Evolutionary conservation across 2,113 vertebrate genomes (phyloP).

Genomic region (Nansenia antarctica): DNA sequence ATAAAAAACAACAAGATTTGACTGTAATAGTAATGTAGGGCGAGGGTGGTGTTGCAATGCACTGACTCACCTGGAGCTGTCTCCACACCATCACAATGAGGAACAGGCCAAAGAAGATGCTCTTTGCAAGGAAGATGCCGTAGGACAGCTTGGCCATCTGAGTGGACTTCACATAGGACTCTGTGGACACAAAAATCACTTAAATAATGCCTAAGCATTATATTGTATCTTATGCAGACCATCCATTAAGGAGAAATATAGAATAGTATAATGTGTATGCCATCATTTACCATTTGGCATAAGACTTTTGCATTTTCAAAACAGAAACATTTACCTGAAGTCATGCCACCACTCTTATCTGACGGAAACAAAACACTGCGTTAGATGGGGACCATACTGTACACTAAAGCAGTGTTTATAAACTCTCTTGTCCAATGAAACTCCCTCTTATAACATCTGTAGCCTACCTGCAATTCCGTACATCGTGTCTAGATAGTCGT

Average conservation of each 20-base stretch:
- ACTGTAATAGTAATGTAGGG: no score
- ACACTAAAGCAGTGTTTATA: no score
- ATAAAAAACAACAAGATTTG: no score
- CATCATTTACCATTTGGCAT: neutral
- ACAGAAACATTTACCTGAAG: conserved; percentile 42
- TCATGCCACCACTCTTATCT: rapidly evolving
- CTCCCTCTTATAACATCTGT: no score
- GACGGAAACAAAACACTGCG: no score
- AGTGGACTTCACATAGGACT: conserved; percentile 10
- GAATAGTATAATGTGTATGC: neutral
- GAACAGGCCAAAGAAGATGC: conserved; percentile 53
- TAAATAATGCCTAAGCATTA: neutral
- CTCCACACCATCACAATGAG: conserved; percentile 52
- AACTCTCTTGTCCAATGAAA: no score
- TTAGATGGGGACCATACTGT: no score
- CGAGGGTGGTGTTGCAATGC: neutral
- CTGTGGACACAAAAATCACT: conserved; percentile 34
- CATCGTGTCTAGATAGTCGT: rapidly evolving
- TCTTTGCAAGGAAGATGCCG: conserved; percentile 48
- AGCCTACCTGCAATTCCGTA: conserved; percentile 24
- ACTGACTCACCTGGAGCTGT: conserved; percentile 48
- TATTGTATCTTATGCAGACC: neutral
- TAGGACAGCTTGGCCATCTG: conserved; percentile 54
- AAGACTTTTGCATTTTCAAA: neutral
- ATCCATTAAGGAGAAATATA: neutral